Conservation (phyloP, 2,888 invertebrate species). For the Philopedon plagiatum region DNA sequence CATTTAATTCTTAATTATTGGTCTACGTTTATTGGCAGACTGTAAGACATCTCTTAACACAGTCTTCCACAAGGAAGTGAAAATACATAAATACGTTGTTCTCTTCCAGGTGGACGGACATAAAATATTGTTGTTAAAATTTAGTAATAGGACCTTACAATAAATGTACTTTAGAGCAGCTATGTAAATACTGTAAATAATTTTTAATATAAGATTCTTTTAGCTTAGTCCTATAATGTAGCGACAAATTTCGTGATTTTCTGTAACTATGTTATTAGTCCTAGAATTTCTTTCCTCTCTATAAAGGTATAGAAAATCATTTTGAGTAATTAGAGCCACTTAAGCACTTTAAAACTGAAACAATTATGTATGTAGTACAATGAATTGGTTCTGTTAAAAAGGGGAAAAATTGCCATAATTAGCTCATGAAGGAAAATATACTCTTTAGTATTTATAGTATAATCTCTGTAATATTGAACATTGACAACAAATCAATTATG, state of each 20-base stretch:
- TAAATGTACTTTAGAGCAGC: slow-evolving; percentile 27
- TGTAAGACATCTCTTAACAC: slow-evolving; percentile 44
- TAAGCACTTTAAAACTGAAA: too few species aligned
- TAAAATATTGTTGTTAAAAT: slow-evolving; percentile 27
- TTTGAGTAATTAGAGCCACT: too few species aligned
- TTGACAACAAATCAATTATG: too few species aligned
- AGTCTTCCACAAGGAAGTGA: slow-evolving; percentile 37
- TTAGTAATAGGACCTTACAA: slow-evolving; percentile 19
- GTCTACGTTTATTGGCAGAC: slow-evolving; percentile 38
- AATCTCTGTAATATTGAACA: too few species aligned
- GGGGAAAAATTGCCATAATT: too few species aligned
- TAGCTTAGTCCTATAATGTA: background rate
- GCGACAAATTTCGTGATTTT: background rate
- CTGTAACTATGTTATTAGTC: background rate
- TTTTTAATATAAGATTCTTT: background rate
- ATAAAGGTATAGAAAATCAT: too few species aligned
- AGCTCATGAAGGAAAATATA: too few species aligned
- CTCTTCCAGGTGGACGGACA: slow-evolving; percentile 36
- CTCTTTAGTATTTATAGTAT: too few species aligned
- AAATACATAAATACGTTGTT: background rate
- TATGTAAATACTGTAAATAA: slow-evolving; percentile 41
- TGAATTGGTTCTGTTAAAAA: too few species aligned
- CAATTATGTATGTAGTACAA: too few species aligned
- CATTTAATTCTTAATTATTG: background rate
- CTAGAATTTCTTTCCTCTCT: background rate